A percentile compares a stretch with the other conserved stretches of the same genome.
Evolutionary conservation across 2,888 invertebrate genomes (phyloP).

Genomic region (Pristionchus arcanus): DNA sequence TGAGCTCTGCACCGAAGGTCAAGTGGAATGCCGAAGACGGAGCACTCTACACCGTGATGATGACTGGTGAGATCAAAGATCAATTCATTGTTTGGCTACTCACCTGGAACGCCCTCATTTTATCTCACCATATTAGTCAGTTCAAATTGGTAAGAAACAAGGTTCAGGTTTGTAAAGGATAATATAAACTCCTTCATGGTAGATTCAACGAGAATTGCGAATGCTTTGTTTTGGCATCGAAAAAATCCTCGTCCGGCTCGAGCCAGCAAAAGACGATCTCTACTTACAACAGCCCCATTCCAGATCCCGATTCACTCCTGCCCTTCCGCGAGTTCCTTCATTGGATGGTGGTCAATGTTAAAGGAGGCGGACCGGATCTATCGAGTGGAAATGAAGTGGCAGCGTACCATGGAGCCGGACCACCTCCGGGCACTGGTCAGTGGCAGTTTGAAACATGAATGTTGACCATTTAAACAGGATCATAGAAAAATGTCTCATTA

Average conservation of each 20-base stretch:
- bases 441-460: neutral
- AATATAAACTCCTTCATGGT: too few relatives aligned
- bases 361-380: constrained; percentile 84
- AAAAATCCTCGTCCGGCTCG: too few relatives aligned
- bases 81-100: neutral
- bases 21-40: constrained; percentile 83
- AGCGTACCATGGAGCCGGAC: constrained; percentile 89
- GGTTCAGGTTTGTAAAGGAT: too few relatives aligned
- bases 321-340: constrained; percentile 88
- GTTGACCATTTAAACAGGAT: too few relatives aligned
- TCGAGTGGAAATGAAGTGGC: constrained; percentile 86
- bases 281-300: neutral
- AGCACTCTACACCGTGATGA: constrained; percentile 86
- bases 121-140: too few relatives aligned
- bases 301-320: neutral
- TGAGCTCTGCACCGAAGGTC: constrained; percentile 85
- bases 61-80: constrained; percentile 85
- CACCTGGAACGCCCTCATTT: too few relatives aligned
- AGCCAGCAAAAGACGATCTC: too few relatives aligned
- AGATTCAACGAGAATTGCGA: too few relatives aligned
- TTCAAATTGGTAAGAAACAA: too few relatives aligned
- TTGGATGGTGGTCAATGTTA: constrained; percentile 92
- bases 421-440: constrained; percentile 82
- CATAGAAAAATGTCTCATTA: too few relatives aligned
- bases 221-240: too few relatives aligned